Conservation (phyloP, 2,797 vertebrate genomes). For the Brachyrhaphis roseni region DNA sequence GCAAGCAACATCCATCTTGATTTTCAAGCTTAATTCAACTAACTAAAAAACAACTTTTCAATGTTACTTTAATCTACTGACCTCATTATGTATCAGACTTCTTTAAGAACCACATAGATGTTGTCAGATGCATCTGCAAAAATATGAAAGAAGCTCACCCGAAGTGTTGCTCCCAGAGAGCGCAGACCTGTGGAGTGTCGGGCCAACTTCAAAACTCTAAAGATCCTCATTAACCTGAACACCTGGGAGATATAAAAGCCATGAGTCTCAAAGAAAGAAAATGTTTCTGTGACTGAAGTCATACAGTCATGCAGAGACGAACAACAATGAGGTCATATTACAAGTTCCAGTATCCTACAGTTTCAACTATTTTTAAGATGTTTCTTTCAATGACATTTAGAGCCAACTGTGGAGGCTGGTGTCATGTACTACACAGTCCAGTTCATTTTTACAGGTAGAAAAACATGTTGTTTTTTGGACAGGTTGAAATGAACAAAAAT, state of each 20-base stretch:
- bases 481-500: neutral
- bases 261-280: neutral
- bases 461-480: neutral
- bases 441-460: neutral
- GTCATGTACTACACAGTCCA: neutral
- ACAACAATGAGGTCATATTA: neutral
- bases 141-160: conserved; percentile 81
- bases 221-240: conserved; percentile 94
- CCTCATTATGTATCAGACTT: neutral
- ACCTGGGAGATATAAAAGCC: conserved; percentile 62
- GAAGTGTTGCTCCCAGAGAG: conserved; percentile 93
- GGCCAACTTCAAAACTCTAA: conserved; percentile 94
- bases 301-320: neutral
- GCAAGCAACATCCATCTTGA: neutral
- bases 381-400: neutral
- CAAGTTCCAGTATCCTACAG: neutral
- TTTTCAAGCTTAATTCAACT: neutral
- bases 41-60: neutral
- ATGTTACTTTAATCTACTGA: neutral
- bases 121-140: neutral
- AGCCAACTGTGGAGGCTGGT: neutral
- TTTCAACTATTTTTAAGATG: neutral
- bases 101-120: conserved; percentile 8
- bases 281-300: too few relatives aligned
- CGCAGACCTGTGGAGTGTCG: conserved; percentile 95